Conservation (phyloP, 2,888 invertebrate genomes). For the Hyles lineata region DNA sequence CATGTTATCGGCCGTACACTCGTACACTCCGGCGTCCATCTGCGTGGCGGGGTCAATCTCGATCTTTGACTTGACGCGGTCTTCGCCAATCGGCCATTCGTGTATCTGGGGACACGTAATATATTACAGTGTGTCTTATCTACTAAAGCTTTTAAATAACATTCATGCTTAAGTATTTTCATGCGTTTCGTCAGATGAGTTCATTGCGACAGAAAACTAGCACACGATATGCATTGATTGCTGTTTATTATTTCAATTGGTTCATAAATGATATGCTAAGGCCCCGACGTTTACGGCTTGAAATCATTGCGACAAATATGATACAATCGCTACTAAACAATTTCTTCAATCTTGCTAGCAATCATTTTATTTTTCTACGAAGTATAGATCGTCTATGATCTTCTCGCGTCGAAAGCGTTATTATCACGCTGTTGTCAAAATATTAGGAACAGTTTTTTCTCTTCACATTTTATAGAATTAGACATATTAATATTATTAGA, state of each 20-base stretch:
- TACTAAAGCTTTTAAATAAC: neutral
- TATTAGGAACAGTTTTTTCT: no score
- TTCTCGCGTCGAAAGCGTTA: no score
- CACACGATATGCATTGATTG: conserved; percentile 19
- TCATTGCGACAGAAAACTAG: neutral
- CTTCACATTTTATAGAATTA: no score
- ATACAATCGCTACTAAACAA: neutral
- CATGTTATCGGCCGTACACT: conserved; percentile 97
- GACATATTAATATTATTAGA: no score
- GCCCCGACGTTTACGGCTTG: neutral
- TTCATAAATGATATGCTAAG: conserved; percentile 22
- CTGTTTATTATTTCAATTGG: conserved; percentile 22
- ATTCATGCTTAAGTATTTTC: neutral
- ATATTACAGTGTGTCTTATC: neutral
- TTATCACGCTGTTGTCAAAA: no score
- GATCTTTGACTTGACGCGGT: conserved; percentile 94
- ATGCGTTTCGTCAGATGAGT: neutral
- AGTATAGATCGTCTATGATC: neutral
- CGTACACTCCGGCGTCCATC: conserved; percentile 98
- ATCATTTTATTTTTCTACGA: neutral
- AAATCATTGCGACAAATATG: neutral
- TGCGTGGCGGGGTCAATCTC: conserved; percentile 98
- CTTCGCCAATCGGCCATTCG: conserved; percentile 93
- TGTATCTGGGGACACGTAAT: conserved; percentile 87
- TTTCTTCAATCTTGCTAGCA: neutral